Conservation (phyloP, 2,113 vertebrate genomes). For the Pelecanus crispus region DNA sequence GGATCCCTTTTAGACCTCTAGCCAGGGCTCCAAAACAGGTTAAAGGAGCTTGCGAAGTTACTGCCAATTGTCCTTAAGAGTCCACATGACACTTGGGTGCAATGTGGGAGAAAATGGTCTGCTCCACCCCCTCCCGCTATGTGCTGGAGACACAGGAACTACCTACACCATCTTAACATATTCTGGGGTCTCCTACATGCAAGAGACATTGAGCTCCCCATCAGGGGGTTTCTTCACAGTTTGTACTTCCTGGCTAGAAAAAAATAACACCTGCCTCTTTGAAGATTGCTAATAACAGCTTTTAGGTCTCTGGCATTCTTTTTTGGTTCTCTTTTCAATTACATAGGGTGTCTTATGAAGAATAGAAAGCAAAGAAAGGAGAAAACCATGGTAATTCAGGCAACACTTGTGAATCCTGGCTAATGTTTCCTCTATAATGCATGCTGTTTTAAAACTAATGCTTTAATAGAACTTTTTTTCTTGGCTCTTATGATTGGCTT, state of each 20-base stretch:
- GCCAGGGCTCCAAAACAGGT: background rate
- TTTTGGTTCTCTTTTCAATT: background rate
- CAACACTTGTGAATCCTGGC: background rate
- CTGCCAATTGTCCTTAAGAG: too few species aligned
- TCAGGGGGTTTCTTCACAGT: background rate
- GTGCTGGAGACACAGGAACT: background rate
- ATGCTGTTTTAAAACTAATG: background rate
- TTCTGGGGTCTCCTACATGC: background rate
- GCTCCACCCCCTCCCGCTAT: background rate
- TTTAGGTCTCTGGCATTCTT: background rate
- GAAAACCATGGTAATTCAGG: background rate
- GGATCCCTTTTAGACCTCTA: background rate
- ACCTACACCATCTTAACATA: accelerated
- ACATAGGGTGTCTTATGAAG: background rate
- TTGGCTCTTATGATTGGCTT: background rate
- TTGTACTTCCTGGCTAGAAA: background rate
- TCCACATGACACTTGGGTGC: background rate
- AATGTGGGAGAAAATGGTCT: background rate
- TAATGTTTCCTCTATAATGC: background rate
- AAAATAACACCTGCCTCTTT: background rate
- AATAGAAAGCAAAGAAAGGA: background rate
- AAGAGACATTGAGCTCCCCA: accelerated
- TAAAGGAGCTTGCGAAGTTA: background rate
- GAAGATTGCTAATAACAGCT: background rate
- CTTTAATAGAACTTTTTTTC: background rate